Conservation (phyloP, 2,113 vertebrate species). For the Trochalopteron elliotii region DNA sequence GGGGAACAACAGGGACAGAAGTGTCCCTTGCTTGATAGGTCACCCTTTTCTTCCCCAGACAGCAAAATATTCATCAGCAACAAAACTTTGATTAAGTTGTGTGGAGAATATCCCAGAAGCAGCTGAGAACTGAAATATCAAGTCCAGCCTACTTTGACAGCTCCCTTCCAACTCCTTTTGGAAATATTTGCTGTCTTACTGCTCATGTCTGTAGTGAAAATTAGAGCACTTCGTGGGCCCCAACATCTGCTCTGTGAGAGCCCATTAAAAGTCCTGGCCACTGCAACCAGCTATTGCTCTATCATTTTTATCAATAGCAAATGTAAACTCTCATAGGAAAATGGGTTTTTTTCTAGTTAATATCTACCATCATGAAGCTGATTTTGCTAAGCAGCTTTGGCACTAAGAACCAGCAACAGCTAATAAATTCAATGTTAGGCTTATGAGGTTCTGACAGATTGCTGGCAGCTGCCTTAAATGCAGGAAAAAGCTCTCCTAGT, state of each 20-base stretch:
- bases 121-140: neutral
- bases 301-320: neutral
- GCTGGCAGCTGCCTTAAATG: constrained; percentile 60
- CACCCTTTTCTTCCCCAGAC: neutral
- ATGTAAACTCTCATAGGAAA: neutral
- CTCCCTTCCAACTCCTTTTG: neutral
- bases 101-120: neutral
- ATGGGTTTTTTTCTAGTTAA: neutral
- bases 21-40: neutral
- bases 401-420: constrained; percentile 46
- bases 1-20: neutral
- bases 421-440: constrained; percentile 64
- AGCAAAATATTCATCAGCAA: neutral
- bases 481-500: constrained; percentile 50
- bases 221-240: neutral
- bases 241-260: neutral
- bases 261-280: neutral
- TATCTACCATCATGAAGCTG: constrained; percentile 42
- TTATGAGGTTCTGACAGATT: constrained; percentile 59
- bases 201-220: neutral
- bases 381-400: constrained; percentile 61
- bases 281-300: neutral
- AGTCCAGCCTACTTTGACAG: neutral
- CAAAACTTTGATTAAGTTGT: neutral
- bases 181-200: neutral